These are phyloP conservation scores for Lordiphosa collinella DNA, from an alignment of 1,140 invertebrate species.

Conservation along the genomic window DNA sequence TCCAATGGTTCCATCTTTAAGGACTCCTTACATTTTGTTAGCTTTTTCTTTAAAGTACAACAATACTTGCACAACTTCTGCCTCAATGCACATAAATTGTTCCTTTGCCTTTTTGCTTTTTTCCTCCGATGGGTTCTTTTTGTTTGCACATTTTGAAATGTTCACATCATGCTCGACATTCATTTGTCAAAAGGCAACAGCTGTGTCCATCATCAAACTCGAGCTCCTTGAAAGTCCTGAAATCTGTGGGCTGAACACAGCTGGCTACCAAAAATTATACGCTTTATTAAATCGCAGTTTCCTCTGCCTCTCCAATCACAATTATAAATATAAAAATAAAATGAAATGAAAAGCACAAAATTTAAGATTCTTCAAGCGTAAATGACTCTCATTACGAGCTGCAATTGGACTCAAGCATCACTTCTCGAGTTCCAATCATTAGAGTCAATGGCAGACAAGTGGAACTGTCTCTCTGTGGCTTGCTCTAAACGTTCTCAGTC, in stretches of 20 bases:
- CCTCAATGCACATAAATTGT: no score
- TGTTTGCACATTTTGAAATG: slow-evolving; percentile 49
- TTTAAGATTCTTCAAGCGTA: slow-evolving; percentile 3
- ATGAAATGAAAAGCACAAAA: not conserved
- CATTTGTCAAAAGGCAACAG: slow-evolving; percentile 69
- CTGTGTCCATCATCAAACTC: slow-evolving; percentile 41
- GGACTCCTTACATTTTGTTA: no score
- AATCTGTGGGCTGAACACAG: slow-evolving; percentile 10
- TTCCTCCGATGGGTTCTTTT: not conserved
- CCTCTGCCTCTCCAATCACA: slow-evolving; percentile 31
- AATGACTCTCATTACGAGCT: slow-evolving; percentile 13
- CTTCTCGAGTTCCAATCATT: slow-evolving; percentile 23
- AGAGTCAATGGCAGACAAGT: slow-evolving; percentile 21
- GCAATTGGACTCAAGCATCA: slow-evolving; percentile 17
- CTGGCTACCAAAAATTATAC: slow-evolving; percentile 53
- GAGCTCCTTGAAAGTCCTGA: slow-evolving; percentile 1
- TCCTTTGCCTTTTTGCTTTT: not conserved
- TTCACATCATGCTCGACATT: slow-evolving; percentile 65
- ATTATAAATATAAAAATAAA: slow-evolving; percentile 28
- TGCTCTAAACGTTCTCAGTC: not conserved
- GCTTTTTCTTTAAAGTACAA: no score
- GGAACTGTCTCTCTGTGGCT: slow-evolving; percentile 2
- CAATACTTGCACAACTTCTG: no score
- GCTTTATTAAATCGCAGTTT: slow-evolving; percentile 64
- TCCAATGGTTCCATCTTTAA: no score